phyloP scores from a whole-genome alignment of 2,113 vertebrate species.

The Dipodomys spectabilis region DNA sequence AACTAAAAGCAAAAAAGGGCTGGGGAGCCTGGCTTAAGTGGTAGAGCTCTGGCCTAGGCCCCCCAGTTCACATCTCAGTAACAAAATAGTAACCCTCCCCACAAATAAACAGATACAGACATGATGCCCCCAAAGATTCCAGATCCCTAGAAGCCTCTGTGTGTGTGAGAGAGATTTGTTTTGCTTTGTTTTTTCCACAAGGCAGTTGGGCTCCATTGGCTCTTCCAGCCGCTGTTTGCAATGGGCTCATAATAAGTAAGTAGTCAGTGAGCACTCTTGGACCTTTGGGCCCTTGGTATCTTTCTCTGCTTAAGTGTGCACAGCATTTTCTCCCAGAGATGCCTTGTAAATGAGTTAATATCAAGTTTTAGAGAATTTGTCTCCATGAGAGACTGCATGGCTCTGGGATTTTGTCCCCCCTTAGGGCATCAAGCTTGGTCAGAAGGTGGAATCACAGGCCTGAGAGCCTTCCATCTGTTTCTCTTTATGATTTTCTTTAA shows the following conservation, averaged over 20 bases:
- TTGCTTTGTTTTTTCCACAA: not conserved
- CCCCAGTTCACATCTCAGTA: too few relatives aligned
- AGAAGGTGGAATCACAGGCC: not conserved
- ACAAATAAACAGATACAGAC: too few relatives aligned
- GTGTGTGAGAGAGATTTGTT: too few relatives aligned
- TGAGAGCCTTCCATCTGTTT: not conserved
- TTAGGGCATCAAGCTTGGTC: not conserved
- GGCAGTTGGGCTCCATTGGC: not conserved
- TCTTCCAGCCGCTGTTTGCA: not conserved
- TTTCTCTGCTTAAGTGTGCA: not conserved
- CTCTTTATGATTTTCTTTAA: constrained; percentile 29
- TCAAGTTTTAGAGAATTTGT: not conserved
- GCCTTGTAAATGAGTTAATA: not conserved
- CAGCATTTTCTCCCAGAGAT: not conserved
- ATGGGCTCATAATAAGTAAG: not conserved
- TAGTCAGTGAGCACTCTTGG: not conserved
- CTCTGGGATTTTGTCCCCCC: not conserved
- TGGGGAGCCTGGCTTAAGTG: too few relatives aligned
- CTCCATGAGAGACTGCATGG: not conserved
- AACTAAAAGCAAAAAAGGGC: too few relatives aligned
- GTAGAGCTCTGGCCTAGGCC: too few relatives aligned
- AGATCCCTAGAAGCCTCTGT: not conserved
- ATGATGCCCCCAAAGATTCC: not conserved
- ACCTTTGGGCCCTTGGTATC: not conserved
- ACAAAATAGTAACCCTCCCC: too few relatives aligned